Evolutionary conservation across 2,797 vertebrate genomes (phyloP).

Genomic region (Pithecia hirsuta): DNA sequence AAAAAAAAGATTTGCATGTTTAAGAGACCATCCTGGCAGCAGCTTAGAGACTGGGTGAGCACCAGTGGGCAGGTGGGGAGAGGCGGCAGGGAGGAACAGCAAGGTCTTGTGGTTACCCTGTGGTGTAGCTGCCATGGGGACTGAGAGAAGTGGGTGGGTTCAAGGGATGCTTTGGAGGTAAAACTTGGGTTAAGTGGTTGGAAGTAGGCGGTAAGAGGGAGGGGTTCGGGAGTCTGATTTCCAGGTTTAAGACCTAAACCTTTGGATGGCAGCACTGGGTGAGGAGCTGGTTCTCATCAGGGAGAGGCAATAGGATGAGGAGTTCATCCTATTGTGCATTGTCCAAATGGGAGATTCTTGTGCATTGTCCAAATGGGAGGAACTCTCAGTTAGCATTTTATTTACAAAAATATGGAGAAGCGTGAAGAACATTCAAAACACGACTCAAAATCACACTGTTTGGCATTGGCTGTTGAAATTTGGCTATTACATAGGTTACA

Average conservation of each 20-base stretch:
- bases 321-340: background rate
- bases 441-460: background rate
- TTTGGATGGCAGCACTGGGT: background rate
- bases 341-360: background rate
- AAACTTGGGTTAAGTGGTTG: background rate
- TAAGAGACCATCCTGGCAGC: background rate
- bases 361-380: background rate
- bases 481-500: background rate
- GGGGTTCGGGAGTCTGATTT: background rate
- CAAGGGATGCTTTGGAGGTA: background rate
- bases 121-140: background rate
- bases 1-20: background rate
- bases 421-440: background rate
- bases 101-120: background rate
- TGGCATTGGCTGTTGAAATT: background rate
- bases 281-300: background rate
- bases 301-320: background rate
- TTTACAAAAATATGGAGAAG: constrained; percentile 21
- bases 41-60: background rate
- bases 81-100: background rate
- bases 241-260: background rate
- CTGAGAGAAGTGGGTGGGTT: background rate
- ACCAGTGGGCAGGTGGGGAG: background rate
- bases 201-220: background rate
- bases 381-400: background rate